Evolutionary conservation across 2,113 vertebrate species (phyloP).

Genomic region (Ceratotherium simum): DNA sequence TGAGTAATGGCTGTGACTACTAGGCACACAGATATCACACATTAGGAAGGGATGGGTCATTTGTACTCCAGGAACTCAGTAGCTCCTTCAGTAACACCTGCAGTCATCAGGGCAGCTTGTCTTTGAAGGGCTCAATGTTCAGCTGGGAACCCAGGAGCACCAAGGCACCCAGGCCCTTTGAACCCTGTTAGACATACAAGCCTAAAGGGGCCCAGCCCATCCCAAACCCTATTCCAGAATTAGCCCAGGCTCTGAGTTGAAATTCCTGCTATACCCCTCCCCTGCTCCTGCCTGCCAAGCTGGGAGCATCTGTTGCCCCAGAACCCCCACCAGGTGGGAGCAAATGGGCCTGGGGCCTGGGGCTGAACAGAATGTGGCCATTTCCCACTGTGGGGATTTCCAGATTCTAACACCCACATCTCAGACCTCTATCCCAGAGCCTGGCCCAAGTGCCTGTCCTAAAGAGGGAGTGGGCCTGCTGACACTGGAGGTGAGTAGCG

Average conservation of each 20-base stretch:
- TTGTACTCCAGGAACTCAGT: not conserved
- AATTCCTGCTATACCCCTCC: constrained; percentile 64
- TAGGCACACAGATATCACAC: not conserved
- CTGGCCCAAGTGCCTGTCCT: not conserved
- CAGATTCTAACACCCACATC: constrained; percentile 18
- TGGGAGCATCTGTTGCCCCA: constrained; percentile 54
- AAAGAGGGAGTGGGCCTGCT: not conserved
- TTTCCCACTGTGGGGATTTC: constrained; percentile 41
- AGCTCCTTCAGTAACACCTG: not conserved
- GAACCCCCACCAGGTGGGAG: not conserved
- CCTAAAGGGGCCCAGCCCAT: not conserved
- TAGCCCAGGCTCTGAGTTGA: constrained; percentile 36
- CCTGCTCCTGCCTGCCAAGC: constrained; percentile 54
- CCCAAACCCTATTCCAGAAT: constrained; percentile 64
- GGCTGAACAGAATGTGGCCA: not conserved
- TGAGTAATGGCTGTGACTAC: not conserved
- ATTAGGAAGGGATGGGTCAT: not conserved
- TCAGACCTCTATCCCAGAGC: not conserved
- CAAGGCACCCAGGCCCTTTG: constrained; percentile 2
- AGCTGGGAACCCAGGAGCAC: constrained; percentile 40
- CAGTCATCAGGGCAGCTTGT: not conserved
- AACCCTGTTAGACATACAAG: not conserved
- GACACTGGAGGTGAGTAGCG: not conserved
- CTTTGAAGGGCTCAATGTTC: not conserved
- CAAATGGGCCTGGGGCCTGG: not conserved